Conservation (phyloP, 2,888 invertebrate genomes). For the Ceramica pisi region DNA sequence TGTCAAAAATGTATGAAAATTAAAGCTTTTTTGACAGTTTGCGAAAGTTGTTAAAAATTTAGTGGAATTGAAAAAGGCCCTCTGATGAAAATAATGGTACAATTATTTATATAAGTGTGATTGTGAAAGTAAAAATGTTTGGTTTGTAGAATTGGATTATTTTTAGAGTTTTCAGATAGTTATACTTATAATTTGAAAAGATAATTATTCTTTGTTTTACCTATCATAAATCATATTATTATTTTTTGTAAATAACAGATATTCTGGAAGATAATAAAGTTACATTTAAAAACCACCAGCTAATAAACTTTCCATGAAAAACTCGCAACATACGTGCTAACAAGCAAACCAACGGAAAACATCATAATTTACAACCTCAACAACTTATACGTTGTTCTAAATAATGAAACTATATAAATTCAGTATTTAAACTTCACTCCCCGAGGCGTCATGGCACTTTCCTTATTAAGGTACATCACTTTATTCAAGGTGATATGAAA, state of each 20-base stretch:
- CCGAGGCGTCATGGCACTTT: slow-evolving; percentile 36
- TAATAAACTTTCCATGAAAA: background rate
- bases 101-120: no score
- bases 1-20: no score
- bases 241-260: background rate
- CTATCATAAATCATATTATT: background rate
- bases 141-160: no score
- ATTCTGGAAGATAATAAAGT: background rate
- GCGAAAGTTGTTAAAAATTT: no score
- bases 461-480: slow-evolving; percentile 48
- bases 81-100: no score
- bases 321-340: slow-evolving; percentile 29
- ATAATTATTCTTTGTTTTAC: background rate
- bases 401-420: slow-evolving; percentile 59
- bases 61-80: no score
- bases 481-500: slow-evolving; percentile 45
- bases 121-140: no score
- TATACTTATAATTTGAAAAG: no score
- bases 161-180: no score
- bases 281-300: background rate
- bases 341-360: slow-evolving; percentile 44
- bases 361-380: slow-evolving; percentile 30
- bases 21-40: no score
- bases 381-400: slow-evolving; percentile 34
- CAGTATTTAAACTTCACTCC: slow-evolving; percentile 48